phyloP scores from a whole-genome alignment of 1,140 invertebrate genomes.

The Amphibalanus amphitrite region DNA sequence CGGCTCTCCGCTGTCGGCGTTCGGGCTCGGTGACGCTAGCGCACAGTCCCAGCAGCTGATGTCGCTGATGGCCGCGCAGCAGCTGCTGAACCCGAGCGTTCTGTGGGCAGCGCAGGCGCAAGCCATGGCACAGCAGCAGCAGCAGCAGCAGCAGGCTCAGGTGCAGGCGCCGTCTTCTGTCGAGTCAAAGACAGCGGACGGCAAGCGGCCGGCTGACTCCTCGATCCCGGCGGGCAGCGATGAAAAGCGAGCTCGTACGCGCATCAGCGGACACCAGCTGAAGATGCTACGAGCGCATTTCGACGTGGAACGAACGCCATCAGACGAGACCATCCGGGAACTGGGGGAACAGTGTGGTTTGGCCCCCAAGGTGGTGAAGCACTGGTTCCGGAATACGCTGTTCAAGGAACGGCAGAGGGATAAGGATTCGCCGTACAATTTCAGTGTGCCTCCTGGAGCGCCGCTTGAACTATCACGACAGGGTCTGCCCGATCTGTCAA shows the following conservation, averaged over 20 bases:
- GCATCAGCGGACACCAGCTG: constrained; percentile 92
- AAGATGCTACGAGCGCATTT: constrained; percentile 91
- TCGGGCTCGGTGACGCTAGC: constrained; percentile 10
- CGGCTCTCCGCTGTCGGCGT: not conserved
- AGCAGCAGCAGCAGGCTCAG: constrained; percentile 34
- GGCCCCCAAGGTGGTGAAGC: constrained; percentile 95
- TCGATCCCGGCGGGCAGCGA: constrained; percentile 29
- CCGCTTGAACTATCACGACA: constrained; percentile 59
- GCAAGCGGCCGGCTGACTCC: too few relatives aligned
- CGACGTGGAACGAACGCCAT: constrained; percentile 95
- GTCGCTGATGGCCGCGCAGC: constrained; percentile 12
- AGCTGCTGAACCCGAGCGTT: constrained; percentile 5
- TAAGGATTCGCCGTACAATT: constrained; percentile 98
- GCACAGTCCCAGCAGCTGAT: constrained; percentile 11
- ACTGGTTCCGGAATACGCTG: constrained; percentile 98
- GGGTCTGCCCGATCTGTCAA: not conserved
- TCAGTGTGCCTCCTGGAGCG: constrained; percentile 93
- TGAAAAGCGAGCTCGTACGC: constrained; percentile 83
- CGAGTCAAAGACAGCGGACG: too few relatives aligned
- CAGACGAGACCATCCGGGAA: constrained; percentile 88
- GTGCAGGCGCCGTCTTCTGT: constrained; percentile 32
- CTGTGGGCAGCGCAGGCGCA: constrained; percentile 26
- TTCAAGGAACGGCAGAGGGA: constrained; percentile 97
- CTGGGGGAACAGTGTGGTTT: constrained; percentile 90
- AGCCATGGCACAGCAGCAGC: constrained; percentile 52